Base-by-base conservation (phyloP, 2,113 vertebrate genomes). In the Callocephalon fimbriatum region DNA sequence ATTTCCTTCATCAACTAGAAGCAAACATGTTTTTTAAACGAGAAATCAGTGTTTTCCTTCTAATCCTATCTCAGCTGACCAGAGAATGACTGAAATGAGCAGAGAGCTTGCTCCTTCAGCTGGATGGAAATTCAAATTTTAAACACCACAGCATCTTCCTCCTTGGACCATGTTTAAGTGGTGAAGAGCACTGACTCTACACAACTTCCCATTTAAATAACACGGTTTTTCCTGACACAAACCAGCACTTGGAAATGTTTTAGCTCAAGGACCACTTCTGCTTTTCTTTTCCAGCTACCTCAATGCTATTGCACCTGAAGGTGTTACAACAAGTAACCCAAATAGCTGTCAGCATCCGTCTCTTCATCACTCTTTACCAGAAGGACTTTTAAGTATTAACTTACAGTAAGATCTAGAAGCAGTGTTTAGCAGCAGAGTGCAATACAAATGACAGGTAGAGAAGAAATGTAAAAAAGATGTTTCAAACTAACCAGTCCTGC, bases 391-490 rank as follows among this genome's bases (percentile, higher is more conserved):
- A 68, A 86, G 42, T 1, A 76, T 26, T 8, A 84, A 62, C 17
- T 29, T 29, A 35, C 23, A 54, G 27, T 32, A 45, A 54, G 47
- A 84, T 32, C 56, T 67, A 17, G 15, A 90, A 82, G n/a, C 22
- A 38, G 12, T 3, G 35, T 48, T 83, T 17, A 37, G 54, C 61
- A 87, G 27, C 20, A 42, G 65, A 88, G 12, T 20, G 19, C 62
- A 92, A 53, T 18, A 73, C 35, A 86, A 89, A 61, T 3, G 1
- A 44, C 17, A 37, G 13, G 14, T 7, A 72, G 16, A 88, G 37
- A 95, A 63, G 6, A 92, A 61, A 80, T 6, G 8, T 2, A 63
- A 7, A 56, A 62, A 58, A 0, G 0, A 35, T 21, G 9, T 38
- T 86, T 47, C 79, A 84, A 88, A 77, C 67, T 23, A 89, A 59